Conservation (phyloP, 2,888 invertebrate genomes). For the Tryphoninae sp. region DNA sequence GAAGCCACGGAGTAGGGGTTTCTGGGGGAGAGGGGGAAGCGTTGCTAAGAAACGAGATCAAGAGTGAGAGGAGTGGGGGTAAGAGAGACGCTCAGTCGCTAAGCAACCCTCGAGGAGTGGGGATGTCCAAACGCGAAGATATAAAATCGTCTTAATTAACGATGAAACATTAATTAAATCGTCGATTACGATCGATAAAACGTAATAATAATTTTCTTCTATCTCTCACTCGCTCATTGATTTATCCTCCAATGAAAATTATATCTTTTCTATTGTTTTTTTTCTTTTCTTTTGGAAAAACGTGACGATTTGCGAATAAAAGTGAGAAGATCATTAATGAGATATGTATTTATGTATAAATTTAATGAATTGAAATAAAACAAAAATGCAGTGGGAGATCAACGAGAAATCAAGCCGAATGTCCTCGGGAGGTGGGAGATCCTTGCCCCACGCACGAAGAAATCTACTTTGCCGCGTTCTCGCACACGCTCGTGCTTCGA, state of each 20-base stretch:
- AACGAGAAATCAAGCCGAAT: slow-evolving; percentile 1
- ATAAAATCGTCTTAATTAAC: background rate
- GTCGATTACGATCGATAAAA: too few species aligned
- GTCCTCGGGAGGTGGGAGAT: slow-evolving; percentile 16
- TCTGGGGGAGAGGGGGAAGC: background rate
- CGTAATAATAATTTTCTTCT: too few species aligned
- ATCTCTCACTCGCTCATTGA: too few species aligned
- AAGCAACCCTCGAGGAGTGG: slow-evolving; percentile 29
- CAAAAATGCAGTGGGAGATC: background rate
- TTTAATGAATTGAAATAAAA: background rate
- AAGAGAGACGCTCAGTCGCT: slow-evolving; percentile 37
- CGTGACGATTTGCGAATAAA: too few species aligned
- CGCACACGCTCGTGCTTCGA: slow-evolving; percentile 14
- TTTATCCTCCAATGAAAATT: too few species aligned
- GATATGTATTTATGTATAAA: background rate
- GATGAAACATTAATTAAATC: slow-evolving; percentile 3
- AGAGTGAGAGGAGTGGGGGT: slow-evolving; percentile 26
- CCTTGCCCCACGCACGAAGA: slow-evolving; percentile 39
- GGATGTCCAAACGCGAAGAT: background rate
- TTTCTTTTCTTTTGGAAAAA: too few species aligned
- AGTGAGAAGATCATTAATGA: too few species aligned
- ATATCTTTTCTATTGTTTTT: too few species aligned
- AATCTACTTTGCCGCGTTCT: slow-evolving; percentile 44
- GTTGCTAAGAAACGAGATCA: slow-evolving; percentile 21
- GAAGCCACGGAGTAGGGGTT: slow-evolving; percentile 29